Conservation (phyloP, 2,888 invertebrate genomes). For the Sepioteuthis lessoniana region DNA sequence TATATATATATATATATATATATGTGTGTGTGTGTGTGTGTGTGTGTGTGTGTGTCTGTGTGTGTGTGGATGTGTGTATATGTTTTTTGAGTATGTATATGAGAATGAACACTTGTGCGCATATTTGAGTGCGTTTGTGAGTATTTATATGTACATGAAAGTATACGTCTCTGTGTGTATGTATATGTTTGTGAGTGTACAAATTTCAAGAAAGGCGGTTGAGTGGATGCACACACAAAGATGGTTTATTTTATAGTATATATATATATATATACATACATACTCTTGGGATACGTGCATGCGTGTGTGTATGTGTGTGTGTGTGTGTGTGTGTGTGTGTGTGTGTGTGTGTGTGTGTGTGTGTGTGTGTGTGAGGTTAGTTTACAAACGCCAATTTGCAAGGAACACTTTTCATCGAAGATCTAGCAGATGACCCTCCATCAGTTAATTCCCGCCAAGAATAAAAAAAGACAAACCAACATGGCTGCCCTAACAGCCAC, state of each 20-base stretch:
- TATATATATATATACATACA: too few relatives aligned
- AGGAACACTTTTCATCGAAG: background rate
- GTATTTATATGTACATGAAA: background rate
- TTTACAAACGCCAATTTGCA: background rate
- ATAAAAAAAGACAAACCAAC: background rate
- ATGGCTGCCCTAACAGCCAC: background rate
- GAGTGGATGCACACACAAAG: too few relatives aligned
- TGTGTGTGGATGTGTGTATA: background rate
- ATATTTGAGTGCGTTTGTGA: too few relatives aligned
- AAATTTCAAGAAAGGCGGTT: too few relatives aligned
- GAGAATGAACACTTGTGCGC: too few relatives aligned
- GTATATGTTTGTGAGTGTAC: too few relatives aligned
- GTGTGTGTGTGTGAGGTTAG: background rate
- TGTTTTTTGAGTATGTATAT: background rate
- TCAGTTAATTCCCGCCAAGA: background rate
- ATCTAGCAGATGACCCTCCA: background rate
- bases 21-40: background rate
- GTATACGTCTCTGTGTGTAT: background rate
- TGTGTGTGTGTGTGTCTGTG: background rate
- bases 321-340: background rate
- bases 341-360: background rate
- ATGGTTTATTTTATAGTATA: too few relatives aligned
- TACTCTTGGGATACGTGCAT: background rate
- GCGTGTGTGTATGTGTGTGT: background rate
- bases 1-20: background rate